Evolutionary conservation across 1,140 invertebrate species (phyloP), one percentile per base, ranked within the genome.

Genomic region (Anastrepha obliqua): DNA sequence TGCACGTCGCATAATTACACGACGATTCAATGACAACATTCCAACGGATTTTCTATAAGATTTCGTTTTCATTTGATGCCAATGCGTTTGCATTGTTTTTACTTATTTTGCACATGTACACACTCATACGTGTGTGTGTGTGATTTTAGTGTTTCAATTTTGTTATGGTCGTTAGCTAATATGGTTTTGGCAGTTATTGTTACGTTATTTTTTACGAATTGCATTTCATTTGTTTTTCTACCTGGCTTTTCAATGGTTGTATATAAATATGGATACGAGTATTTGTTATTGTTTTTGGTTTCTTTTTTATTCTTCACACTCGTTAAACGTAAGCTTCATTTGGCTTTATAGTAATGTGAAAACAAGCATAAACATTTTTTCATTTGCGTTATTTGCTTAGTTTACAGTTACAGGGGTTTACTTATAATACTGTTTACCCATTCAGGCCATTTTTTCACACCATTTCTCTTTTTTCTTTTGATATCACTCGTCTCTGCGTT

Each of bases 181-280:
- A 65, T 9, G 64, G 4, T 65, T 39, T 20, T 65, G 64, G 17
- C 64, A 5, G 67, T 74, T 74, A 74, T 74, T 74, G 67, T 74
- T 42, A 74, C 42, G 15, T 39, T 44, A 74, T 74, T 74, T 47
- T 44, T 44, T 44, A 74, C 39, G 13, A 74, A 44, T 47, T 74
- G 39, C 42, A 74, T 47, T 74, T 0, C 17, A 62, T 62, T 67
- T 67, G 29, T 67, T 67, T 67, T 67, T 4, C 29, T 15, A 67
- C 29, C 29, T 67, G 64, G 29, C 39, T 67, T 42, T 67, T 11
- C 9, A 67, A 29, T 39, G 64, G 20, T 67, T 39, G 20, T 42
- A 67, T 67, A 42, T 67, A 3, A 1, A 11, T 42, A 42, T 67
- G 8, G 2, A 11, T 42, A 67, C 20, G 20, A 39, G 60, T 64